phyloP scores from a whole-genome alignment of 2,797 vertebrate species.

The Cichlasoma orientale region DNA sequence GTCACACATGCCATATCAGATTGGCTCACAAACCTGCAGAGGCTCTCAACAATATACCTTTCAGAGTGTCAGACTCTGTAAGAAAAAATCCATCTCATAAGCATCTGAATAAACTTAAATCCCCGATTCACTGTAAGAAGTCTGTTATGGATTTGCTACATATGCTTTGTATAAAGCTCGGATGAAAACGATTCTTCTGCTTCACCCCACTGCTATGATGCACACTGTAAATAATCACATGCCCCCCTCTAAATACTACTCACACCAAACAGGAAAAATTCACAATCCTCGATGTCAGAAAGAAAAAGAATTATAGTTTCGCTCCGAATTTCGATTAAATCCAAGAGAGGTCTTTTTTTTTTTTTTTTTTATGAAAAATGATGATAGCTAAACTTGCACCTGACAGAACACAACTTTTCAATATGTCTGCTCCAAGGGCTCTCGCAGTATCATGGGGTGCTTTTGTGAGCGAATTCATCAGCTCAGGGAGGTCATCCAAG shows the following conservation, averaged over 20 bases:
- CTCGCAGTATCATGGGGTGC: conserved; percentile 12
- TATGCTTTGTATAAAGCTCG: conserved; percentile 23
- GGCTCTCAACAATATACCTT: not conserved
- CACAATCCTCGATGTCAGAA: not conserved
- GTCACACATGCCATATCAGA: conserved; percentile 24
- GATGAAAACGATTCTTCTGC: not conserved
- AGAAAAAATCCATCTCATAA: conserved; percentile 28
- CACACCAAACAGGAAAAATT: conserved; percentile 1
- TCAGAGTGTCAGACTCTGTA: not conserved
- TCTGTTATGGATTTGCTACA: conserved; percentile 26
- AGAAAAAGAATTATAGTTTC: not conserved
- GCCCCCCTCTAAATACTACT: conserved; percentile 1
- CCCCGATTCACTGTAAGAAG: conserved; percentile 23
- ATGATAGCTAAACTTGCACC: conserved; percentile 36
- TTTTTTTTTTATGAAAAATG: conserved; percentile 13
- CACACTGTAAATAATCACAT: not conserved
- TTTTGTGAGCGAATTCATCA: conserved; percentile 49
- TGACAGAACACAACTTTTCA: conserved; percentile 54
- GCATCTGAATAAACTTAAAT: conserved; percentile 6
- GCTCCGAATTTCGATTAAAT: conserved; percentile 9
- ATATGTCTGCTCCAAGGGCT: conserved; percentile 11
- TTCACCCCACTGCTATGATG: not conserved
- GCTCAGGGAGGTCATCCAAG: conserved; percentile 49
- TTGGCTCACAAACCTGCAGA: conserved; percentile 12
- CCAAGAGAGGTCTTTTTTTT: not conserved